Conservation (phyloP, 1,140 invertebrate species). For the Bombus waltoni region DNA sequence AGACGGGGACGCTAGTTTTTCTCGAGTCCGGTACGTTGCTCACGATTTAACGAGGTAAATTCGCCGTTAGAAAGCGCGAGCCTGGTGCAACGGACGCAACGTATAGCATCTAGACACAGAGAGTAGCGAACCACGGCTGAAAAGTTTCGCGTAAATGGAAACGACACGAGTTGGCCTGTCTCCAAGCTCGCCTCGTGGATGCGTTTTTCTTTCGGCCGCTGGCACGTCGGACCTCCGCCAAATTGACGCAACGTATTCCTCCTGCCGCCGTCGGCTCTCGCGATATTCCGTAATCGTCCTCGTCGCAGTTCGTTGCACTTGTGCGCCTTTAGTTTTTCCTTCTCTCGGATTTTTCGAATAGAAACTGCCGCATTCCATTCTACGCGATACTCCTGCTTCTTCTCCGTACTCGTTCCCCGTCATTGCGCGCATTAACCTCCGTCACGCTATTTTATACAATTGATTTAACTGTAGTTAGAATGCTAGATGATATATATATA, state of each 20-base stretch:
- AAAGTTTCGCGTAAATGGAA: slow-evolving; percentile 54
- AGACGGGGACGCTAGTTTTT: not conserved
- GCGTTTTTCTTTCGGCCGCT: slow-evolving; percentile 26
- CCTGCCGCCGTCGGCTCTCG: not conserved
- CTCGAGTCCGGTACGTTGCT: not conserved
- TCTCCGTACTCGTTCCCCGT: not conserved
- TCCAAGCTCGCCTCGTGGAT: slow-evolving; percentile 26
- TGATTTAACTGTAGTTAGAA: not conserved
- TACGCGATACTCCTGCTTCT: no score
- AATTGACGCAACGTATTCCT: slow-evolving; percentile 49
- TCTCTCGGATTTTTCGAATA: not conserved
- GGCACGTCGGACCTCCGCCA: slow-evolving; percentile 29
- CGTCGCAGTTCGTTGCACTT: slow-evolving; percentile 25
- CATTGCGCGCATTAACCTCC: not conserved
- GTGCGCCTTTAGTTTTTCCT: not conserved
- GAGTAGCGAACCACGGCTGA: not conserved
- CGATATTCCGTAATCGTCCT: slow-evolving; percentile 39
- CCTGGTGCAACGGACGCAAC: not conserved
- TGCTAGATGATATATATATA: not conserved
- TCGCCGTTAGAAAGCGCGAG: slow-evolving; percentile 24
- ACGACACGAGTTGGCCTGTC: slow-evolving; percentile 24
- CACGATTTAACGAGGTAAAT: not conserved
- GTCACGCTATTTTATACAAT: not conserved
- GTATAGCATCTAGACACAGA: no score
- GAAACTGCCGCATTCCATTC: slow-evolving; percentile 40